These are phyloP conservation scores for Homarus americanus DNA, from an alignment of 1,140 invertebrate species.

Conservation along the genomic window DNA sequence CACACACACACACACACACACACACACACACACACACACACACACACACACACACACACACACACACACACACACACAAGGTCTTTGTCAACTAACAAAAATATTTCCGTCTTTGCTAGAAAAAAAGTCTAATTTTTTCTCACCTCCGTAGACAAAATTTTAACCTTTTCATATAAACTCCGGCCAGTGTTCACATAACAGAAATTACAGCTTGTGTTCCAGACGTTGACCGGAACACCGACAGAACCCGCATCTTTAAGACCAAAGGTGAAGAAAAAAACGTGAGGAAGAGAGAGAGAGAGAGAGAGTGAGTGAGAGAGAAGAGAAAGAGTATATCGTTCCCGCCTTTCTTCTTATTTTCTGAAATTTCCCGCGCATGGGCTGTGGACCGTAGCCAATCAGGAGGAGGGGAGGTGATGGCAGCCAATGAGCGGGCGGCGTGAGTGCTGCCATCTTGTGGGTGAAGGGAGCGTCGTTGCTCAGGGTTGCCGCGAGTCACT, in stretches of 20 bases:
- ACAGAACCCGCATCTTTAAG: background rate
- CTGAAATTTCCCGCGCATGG: slow-evolving; percentile 36
- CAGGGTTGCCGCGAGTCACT: background rate
- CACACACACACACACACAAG: background rate
- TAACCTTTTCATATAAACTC: background rate
- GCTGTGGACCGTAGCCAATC: slow-evolving; percentile 34
- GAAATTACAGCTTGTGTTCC: background rate
- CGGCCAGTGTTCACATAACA: background rate
- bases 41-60: background rate
- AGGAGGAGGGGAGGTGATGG: background rate
- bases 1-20: too few species aligned
- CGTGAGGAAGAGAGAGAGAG: background rate
- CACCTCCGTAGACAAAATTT: too few species aligned
- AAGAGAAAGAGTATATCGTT: background rate
- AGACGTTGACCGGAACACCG: background rate
- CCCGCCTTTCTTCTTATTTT: background rate
- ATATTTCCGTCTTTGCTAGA: background rate
- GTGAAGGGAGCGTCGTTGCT: background rate
- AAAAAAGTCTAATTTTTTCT: background rate
- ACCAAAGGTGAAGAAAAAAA: background rate
- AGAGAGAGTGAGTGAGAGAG: background rate
- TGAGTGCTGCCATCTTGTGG: slow-evolving; percentile 32
- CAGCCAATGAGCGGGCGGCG: slow-evolving; percentile 11
- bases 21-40: background rate
- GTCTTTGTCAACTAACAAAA: background rate